Evolutionary conservation across 2,888 invertebrate species (phyloP), one percentile per base, ranked within the genome.

Genomic region (Ferrisia virgata): DNA sequence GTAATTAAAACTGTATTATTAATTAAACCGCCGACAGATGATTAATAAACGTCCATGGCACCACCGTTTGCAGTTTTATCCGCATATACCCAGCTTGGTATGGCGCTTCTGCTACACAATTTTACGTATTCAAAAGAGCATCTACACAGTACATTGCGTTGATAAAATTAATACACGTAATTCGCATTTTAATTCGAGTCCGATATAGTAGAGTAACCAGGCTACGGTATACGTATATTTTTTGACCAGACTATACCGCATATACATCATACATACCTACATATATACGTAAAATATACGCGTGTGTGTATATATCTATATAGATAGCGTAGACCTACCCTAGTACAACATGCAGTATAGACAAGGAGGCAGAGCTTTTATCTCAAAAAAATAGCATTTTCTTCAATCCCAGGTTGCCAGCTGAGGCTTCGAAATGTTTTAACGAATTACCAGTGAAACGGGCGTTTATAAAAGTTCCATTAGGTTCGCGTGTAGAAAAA

Each of bases 1-100:
- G 22, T 76, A 76, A 76, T 76, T 76, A 76, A 76, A 76, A 76
- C 72, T 76, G 33, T 76, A 76, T 76, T 76, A 76, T 76, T 76
- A 76, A 76, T 76, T 76, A 76, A 33, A 36, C 36, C 72, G 72
- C 72, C 72, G 72, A 76, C 72, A 36, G 72, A 76, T 76, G 33
- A 76, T 76, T 76, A 76, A 76, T 76, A 76, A 76, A 76, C 72
- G 72, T 76, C 72, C 72, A 13, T 36, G 36, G 18, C 72, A 76
- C 36, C 72, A 3, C 64, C 15, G 13, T 13, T 15, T 47, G 3
- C n/a, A 36, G 18, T 76, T 36, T 36, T 36, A n/a, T 11, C 72
- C 36, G 31, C n/a, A 2, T 58, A 8, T 3, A 25, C 3, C 31
- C 8, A 25, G 25, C 22, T 64, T 64, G 5, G 28, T 25, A 25